These are phyloP conservation scores for Oryctolagus cuniculus DNA, from an alignment of 2,113 vertebrate species.

Conservation along the genomic window DNA sequence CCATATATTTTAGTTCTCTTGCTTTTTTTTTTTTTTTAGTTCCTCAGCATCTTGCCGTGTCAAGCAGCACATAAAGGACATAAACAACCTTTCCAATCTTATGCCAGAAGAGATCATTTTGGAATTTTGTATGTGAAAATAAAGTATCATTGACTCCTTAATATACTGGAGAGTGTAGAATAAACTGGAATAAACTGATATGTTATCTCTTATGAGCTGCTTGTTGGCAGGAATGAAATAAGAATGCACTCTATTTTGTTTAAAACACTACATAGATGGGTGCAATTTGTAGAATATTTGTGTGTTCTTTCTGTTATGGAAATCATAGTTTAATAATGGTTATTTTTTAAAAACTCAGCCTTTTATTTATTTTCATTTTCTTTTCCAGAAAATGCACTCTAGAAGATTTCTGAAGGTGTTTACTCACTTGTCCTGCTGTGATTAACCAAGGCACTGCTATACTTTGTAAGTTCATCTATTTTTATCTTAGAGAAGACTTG, in stretches of 20 bases:
- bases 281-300: neutral
- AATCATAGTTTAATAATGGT: neutral
- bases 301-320: neutral
- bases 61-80: neutral
- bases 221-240: neutral
- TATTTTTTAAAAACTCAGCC: neutral
- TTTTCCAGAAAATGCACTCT: constrained; percentile 83
- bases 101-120: neutral
- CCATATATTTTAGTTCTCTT: neutral
- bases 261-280: neutral
- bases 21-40: neutral
- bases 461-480: constrained; percentile 85
- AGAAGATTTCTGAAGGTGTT: constrained; percentile 74
- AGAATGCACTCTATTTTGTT: neutral
- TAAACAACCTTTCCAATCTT: neutral
- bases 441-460: constrained; percentile 75
- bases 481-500: constrained; percentile 46
- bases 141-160: neutral
- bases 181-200: neutral
- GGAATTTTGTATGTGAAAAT: neutral
- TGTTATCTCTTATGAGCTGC: neutral
- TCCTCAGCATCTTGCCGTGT: neutral
- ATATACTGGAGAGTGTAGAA: neutral
- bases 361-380: constrained; percentile 76
- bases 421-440: constrained; percentile 61